phyloP scores from a whole-genome alignment of 2,113 vertebrate genomes.

The Tychaedon coryphoeus region DNA sequence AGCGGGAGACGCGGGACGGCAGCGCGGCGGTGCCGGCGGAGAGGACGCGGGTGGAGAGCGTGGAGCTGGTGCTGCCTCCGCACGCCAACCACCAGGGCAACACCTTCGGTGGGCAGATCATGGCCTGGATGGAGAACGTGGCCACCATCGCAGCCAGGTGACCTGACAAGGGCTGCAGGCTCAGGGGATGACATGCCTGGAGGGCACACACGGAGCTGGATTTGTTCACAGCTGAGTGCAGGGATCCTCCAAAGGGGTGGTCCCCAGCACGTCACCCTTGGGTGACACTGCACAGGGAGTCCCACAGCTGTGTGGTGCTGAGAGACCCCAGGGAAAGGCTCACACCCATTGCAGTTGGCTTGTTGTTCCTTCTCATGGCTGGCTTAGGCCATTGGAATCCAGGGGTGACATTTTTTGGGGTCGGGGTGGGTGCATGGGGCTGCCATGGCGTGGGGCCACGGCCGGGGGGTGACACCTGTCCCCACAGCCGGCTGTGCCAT shows the following conservation, averaged over 20 bases:
- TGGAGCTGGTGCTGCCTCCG: constrained; percentile 93
- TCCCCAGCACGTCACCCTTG: neutral
- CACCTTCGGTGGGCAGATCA: constrained; percentile 97
- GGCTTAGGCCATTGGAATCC: neutral
- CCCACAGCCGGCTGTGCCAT: constrained; percentile 84
- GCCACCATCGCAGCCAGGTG: constrained; percentile 96
- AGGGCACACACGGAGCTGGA: accelerated
- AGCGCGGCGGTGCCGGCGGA: constrained; percentile 75
- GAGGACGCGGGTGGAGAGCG: constrained; percentile 89
- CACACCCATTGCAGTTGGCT: neutral
- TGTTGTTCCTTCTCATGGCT: neutral
- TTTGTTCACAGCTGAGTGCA: neutral
- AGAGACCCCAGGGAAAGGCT: neutral
- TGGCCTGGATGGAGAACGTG: constrained; percentile 99
- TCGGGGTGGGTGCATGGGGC: accelerated
- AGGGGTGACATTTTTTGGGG: neutral
- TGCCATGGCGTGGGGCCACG: accelerated
- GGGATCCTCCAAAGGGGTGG: neutral
- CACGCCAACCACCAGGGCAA: constrained; percentile 97
- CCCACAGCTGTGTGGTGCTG: accelerated
- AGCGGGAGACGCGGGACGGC: constrained; percentile 69
- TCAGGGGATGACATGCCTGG: accelerated
- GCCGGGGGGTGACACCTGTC: accelerated
- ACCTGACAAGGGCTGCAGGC: accelerated
- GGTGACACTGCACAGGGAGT: accelerated